phyloP scores from a whole-genome alignment of 2,888 invertebrate species.

The Drosophila atripex region DNA sequence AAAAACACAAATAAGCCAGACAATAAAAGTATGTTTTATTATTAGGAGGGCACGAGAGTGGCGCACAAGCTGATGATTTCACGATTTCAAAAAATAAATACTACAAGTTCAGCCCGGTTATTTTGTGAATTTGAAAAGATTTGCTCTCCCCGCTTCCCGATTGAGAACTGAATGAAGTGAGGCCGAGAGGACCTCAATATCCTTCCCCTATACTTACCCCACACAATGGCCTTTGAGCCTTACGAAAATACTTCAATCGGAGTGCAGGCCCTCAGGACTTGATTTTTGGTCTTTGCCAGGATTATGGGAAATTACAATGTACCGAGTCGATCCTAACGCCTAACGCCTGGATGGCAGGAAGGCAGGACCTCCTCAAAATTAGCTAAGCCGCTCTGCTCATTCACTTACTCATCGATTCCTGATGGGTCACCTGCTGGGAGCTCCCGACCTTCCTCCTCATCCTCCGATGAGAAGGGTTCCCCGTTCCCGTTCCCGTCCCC shows the following conservation, averaged over 20 bases:
- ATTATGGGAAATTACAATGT: slow-evolving; percentile 23
- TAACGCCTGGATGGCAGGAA: slow-evolving; percentile 58
- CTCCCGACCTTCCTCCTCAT: not conserved
- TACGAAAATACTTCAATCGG: slow-evolving; percentile 21
- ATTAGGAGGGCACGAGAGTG: not conserved
- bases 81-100: slow-evolving; percentile 8
- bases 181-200: not conserved
- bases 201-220: slow-evolving; percentile 5
- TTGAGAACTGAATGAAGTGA: not conserved
- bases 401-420: slow-evolving; percentile 4
- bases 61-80: not conserved
- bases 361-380: slow-evolving; percentile 37
- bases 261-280: slow-evolving; percentile 9
- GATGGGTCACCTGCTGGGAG: slow-evolving; percentile 37
- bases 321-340: slow-evolving; percentile 12
- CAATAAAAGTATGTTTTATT: slow-evolving; percentile 9
- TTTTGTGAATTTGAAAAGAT: not conserved
- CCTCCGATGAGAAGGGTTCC: slow-evolving; percentile 8
- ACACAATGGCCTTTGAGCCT: slow-evolving; percentile 8
- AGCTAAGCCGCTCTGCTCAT: slow-evolving; percentile 38
- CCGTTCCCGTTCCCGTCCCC: slow-evolving; percentile 3
- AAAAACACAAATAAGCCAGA: slow-evolving; percentile 53
- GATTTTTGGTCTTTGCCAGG: slow-evolving; percentile 24
- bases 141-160: not conserved
- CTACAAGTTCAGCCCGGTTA: not conserved